Evolutionary conservation across 2,888 invertebrate species (phyloP).

Genomic region (Strigamia crassipes): DNA sequence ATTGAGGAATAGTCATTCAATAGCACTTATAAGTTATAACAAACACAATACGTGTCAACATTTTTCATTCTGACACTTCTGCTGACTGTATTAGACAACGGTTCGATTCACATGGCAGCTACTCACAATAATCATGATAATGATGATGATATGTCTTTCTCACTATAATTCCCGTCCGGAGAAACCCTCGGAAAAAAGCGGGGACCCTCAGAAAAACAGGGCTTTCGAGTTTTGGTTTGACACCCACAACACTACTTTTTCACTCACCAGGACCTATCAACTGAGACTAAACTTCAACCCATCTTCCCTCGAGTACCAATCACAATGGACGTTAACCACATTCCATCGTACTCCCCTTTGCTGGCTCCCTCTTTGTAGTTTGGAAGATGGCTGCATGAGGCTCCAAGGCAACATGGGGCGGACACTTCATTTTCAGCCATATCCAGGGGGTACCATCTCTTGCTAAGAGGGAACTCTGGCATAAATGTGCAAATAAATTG

Average conservation of each 20-base stretch:
- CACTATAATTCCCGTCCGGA: slow-evolving; percentile 10
- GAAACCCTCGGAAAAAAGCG: neutral
- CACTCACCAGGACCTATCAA: slow-evolving; percentile 26
- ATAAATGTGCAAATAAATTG: slow-evolving; percentile 35
- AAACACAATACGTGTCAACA: slow-evolving; percentile 14
- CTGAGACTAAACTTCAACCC: neutral
- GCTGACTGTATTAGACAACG: slow-evolving; percentile 37
- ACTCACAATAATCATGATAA: slow-evolving; percentile 26
- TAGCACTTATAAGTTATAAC: neutral
- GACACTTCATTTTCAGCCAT: slow-evolving; percentile 38
- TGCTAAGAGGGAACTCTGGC: neutral
- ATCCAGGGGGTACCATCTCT: slow-evolving; percentile 31
- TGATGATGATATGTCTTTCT: slow-evolving; percentile 27
- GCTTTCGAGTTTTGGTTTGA: slow-evolving; percentile 4
- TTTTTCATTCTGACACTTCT: slow-evolving; percentile 38
- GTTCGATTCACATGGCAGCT: slow-evolving; percentile 36
- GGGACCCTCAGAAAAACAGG: slow-evolving; percentile 14
- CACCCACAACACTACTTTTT: slow-evolving; percentile 33
- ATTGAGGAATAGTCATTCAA: slow-evolving; percentile 22
- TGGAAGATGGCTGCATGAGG: slow-evolving; percentile 26
- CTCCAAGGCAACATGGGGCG: slow-evolving; percentile 36
- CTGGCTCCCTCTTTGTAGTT: slow-evolving; percentile 24
- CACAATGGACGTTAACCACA: slow-evolving; percentile 19
- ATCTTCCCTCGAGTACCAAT: slow-evolving; percentile 23
- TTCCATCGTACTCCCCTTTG: slow-evolving; percentile 15